These are phyloP conservation scores for Stylophora pistillata DNA, from an alignment of 64 coral and sea anemone species.

Conservation along the genomic window DNA sequence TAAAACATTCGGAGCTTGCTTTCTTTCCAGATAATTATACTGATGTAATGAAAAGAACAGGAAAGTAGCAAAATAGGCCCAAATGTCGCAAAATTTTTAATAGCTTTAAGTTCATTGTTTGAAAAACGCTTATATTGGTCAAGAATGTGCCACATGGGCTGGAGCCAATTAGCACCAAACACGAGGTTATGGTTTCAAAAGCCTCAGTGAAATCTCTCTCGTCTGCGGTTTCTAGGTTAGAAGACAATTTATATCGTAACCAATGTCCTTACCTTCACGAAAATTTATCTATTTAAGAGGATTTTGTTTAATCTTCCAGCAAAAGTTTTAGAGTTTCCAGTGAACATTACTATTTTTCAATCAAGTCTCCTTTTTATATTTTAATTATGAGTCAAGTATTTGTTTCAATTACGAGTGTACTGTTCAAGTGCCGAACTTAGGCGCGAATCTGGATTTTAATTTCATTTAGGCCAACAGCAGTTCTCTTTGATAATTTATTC, in stretches of 20 bases:
- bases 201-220: neutral
- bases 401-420: neutral
- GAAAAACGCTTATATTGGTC: neutral
- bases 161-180: neutral
- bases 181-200: neutral
- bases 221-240: neutral
- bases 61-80: neutral
- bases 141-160: neutral
- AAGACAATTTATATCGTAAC: neutral
- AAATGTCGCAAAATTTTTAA: slow-evolving; percentile 1
- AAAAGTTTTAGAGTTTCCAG: neutral
- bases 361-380: neutral
- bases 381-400: neutral
- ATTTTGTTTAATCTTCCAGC: neutral
- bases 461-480: neutral
- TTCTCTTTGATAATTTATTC: neutral
- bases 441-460: neutral
- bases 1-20: too few species aligned
- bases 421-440: neutral
- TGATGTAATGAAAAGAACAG: neutral
- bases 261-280: neutral
- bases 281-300: neutral
- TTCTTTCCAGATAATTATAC: neutral
- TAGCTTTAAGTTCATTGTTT: neutral
- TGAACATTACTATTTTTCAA: neutral